Conservation (phyloP, 2,113 vertebrate genomes). For the Papio anubis region DNA sequence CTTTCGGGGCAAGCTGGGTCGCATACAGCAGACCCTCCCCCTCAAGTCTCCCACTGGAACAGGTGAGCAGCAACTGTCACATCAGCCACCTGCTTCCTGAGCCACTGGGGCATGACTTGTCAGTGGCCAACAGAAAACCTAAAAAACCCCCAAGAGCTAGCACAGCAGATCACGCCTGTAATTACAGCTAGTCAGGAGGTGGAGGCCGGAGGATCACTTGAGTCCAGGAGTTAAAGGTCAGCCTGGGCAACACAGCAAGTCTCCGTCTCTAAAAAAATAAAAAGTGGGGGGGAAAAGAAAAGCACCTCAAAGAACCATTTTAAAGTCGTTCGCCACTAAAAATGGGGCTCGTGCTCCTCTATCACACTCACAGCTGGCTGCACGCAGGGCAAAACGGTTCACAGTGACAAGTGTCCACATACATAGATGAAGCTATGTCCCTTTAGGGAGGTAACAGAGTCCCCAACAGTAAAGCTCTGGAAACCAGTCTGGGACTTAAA, state of each 20-base stretch:
- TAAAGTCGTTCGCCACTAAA: background rate
- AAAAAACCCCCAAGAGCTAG: background rate
- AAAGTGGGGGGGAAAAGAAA: background rate
- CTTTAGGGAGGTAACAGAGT: background rate
- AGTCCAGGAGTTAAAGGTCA: background rate
- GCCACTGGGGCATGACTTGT: background rate
- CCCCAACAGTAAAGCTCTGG: background rate
- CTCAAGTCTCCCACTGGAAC: background rate
- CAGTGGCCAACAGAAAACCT: background rate
- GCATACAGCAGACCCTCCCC: background rate
- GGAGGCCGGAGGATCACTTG: background rate
- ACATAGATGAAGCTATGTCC: background rate
- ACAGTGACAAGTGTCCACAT: background rate
- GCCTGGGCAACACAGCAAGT: background rate
- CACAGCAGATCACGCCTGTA: background rate
- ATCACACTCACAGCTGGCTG: background rate
- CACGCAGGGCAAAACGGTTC: background rate
- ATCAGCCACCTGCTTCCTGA: slow-evolving; percentile 70
- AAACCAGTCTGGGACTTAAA: background rate
- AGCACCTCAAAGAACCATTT: background rate
- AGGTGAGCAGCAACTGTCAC: slow-evolving; percentile 32
- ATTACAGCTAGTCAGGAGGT: background rate
- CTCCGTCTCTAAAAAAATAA: background rate
- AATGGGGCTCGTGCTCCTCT: background rate
- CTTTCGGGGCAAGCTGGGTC: background rate